Percentiles rank a stretch among this genome's conserved stretches.
Conservation (phyloP, 2,888 invertebrate genomes). For the Chorisops tibialis region DNA sequence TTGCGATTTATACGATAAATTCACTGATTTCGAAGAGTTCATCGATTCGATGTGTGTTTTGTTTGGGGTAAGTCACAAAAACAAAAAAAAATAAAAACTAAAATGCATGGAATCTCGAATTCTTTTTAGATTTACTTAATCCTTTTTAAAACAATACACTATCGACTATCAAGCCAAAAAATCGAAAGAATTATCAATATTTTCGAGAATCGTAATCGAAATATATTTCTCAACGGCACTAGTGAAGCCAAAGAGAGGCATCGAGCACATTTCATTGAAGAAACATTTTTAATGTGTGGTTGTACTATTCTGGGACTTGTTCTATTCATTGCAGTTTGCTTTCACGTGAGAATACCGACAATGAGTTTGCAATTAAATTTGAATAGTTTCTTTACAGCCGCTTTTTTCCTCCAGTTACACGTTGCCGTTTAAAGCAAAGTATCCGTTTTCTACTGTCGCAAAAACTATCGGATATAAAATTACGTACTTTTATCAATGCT, state of each 20-base stretch:
- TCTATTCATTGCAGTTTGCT: conserved; percentile 38
- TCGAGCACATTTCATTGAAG: conserved; percentile 37
- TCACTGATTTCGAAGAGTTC: conserved; percentile 35
- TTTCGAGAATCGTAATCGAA: conserved; percentile 7
- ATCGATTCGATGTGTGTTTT: conserved; percentile 38
- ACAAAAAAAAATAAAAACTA: not conserved
- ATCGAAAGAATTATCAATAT: conserved; percentile 38
- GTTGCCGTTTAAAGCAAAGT: conserved; percentile 38
- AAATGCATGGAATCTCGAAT: not conserved
- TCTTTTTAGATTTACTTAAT: conserved; percentile 38
- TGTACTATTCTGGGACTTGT: conserved; percentile 32
- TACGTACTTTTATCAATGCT: conserved; percentile 38
- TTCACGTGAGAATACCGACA: conserved; percentile 36
- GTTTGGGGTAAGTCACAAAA: conserved; percentile 38
- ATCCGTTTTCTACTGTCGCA: conserved; percentile 39
- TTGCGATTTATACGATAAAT: conserved; percentile 37
- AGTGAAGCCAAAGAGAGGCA: conserved; percentile 30
- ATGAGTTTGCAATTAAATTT: not conserved
- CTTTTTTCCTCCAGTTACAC: conserved; percentile 37
- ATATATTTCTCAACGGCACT: conserved; percentile 29
- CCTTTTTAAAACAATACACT: conserved; percentile 35
- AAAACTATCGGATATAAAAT: conserved; percentile 17
- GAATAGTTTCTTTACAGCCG: not conserved
- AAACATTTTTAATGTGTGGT: conserved; percentile 32
- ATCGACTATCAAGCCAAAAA: conserved; percentile 34